Conservation (phyloP, 2,797 vertebrate genomes). For the Adelosebastes latens region DNA sequence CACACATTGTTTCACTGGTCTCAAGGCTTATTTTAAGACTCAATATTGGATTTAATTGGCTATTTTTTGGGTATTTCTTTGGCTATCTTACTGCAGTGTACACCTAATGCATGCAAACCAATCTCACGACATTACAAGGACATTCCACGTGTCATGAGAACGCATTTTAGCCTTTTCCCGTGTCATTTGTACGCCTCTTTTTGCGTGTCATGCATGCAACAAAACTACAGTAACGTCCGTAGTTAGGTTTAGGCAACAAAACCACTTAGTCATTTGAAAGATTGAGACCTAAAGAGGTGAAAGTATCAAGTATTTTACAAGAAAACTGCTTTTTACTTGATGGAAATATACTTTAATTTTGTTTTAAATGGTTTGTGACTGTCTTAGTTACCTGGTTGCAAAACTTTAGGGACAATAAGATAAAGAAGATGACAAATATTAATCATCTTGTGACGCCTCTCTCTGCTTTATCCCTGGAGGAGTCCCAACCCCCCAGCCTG, state of each 20-base stretch:
- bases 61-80: background rate
- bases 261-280: background rate
- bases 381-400: background rate
- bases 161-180: too few species aligned
- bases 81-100: fast-evolving
- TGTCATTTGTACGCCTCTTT: too few species aligned
- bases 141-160: too few species aligned
- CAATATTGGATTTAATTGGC: background rate
- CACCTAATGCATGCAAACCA: background rate
- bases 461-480: background rate
- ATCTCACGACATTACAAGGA: too few species aligned
- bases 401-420: background rate
- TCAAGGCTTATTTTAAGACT: background rate
- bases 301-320: background rate
- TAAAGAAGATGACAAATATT: background rate
- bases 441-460: background rate
- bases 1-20: background rate
- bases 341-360: background rate
- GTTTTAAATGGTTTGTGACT: background rate
- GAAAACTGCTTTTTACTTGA: background rate
- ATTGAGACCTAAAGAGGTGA: background rate
- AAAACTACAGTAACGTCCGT: too few species aligned
- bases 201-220: too few species aligned
- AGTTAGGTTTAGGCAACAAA: too few species aligned
- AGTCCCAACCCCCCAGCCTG: background rate